Evolutionary conservation across 2,113 vertebrate species (phyloP), one percentile per base, ranked within the genome.

Genomic region (Takifugu flavidus): DNA sequence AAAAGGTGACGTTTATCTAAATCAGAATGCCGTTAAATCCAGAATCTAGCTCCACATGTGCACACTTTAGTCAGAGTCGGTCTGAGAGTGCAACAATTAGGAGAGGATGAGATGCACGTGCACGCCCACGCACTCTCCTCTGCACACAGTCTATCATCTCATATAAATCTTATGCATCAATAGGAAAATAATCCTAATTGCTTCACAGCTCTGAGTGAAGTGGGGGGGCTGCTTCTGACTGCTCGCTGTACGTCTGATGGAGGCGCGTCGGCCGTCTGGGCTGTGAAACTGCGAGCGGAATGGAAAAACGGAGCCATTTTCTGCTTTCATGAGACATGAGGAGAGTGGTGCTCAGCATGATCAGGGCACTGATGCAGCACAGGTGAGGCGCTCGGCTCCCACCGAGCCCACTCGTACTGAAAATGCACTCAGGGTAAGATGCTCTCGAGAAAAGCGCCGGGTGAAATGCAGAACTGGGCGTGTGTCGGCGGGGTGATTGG

Each of bases 141-240:
- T 53, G 50, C 45, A 53, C 34, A 77, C 64, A 71, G 2, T 62
- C 78, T 60, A 76, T 63, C 75, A 77, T 74, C 71, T 74, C 70
- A 67, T 79, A 67, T 75, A 83, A 87, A 85, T 77, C 84, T 59
- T 85, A 74, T 76, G 70, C 55, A 62, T 74, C 81, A 74, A 86
- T 83, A 74, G 74, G 74, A 66, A 83, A 89, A 83, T 70, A 84
- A 80, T 79, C 73, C 59, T 79, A 82, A 87, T 78, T 76, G 67
- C 34, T 39, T 11, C 34, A 39, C 71, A 53, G 74, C 63, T 49
- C 65, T 78, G 58, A 66, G 63, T 75, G 72, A 67, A 77, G 77
- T 72, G 70, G 68, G 20, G 20, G 49, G 42, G 49, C 44, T 49
- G 67, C 53, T 74, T 69, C 66, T 39, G 34, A 62, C 70, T 59